A percentile compares a stretch with the other conserved stretches of the same genome.
These are phyloP conservation scores for Habrosyne pyritoides DNA, from an alignment of 2,888 invertebrate genomes.

Conservation along the genomic window DNA sequence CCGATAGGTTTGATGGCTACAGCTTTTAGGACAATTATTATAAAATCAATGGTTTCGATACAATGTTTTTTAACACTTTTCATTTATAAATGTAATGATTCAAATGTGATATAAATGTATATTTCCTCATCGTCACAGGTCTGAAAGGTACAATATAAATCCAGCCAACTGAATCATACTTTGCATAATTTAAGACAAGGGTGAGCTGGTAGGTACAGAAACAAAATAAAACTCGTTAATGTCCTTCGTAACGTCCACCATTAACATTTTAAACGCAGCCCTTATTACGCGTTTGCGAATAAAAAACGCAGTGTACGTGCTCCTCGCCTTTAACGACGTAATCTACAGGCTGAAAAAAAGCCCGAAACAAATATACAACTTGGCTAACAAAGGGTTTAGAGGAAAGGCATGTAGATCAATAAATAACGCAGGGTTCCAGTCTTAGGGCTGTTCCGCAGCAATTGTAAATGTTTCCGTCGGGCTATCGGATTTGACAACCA, in stretches of 20 bases:
- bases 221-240: conserved; percentile 22
- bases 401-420: background rate
- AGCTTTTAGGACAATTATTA: no score
- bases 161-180: background rate
- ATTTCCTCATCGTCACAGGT: no score
- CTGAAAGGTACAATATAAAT: background rate
- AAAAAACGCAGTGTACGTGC: conserved; percentile 24
- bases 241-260: background rate
- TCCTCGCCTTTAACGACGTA: conserved; percentile 18
- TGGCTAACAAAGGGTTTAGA: conserved; percentile 1
- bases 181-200: background rate
- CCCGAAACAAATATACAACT: conserved; percentile 6
- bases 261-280: conserved; percentile 21
- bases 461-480: background rate
- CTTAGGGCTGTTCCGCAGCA: background rate
- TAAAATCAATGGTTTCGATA: no score
- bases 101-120: no score
- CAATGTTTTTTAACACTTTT: no score
- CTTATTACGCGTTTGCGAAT: conserved; percentile 21
- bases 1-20: background rate
- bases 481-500: background rate
- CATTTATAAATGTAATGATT: no score
- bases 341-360: background rate
- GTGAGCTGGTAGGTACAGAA: background rate
- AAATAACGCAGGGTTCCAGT: background rate